Conservation (phyloP, 1,140 invertebrate species). For the Sminthurinus signatus region DNA sequence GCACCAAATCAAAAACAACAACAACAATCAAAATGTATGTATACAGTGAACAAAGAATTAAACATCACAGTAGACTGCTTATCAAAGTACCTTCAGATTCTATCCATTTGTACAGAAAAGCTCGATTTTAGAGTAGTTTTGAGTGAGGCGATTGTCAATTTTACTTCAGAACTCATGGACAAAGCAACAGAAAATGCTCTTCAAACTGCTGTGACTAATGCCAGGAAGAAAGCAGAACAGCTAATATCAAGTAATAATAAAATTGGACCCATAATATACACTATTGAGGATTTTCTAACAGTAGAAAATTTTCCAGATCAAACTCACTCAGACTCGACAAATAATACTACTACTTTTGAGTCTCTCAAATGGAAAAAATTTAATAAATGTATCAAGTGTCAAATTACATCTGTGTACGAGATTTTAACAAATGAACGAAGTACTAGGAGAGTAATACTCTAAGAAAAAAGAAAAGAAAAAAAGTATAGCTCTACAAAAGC, state of each 20-base stretch:
- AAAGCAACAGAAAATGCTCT: conserved; percentile 13
- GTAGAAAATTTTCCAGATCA: conserved; percentile 16
- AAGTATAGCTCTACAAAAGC: too few species aligned
- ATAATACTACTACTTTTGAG: too few species aligned
- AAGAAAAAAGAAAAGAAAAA: not conserved
- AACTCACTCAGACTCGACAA: not conserved
- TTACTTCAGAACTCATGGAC: conserved; percentile 7
- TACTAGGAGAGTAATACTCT: not conserved
- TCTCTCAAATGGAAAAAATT: conserved; percentile 24
- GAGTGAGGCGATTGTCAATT: conserved; percentile 21
- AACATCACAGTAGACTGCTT: conserved; percentile 17
- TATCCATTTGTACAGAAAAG: conserved; percentile 22
- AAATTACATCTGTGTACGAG: conserved; percentile 30
- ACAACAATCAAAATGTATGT: not conserved
- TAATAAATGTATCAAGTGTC: conserved; percentile 12
- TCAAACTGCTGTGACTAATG: conserved; percentile 17
- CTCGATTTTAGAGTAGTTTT: conserved; percentile 24
- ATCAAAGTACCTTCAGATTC: conserved; percentile 18
- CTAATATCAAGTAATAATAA: conserved; percentile 7
- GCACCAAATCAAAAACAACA: not conserved
- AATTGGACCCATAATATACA: conserved; percentile 20
- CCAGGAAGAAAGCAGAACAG: conserved; percentile 16
- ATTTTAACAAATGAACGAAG: conserved; percentile 2
- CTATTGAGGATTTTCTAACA: conserved; percentile 16
- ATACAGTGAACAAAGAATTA: conserved; percentile 22